Conservation (phyloP, 2,888 invertebrate species). For the Ariolimax columbianus region DNA sequence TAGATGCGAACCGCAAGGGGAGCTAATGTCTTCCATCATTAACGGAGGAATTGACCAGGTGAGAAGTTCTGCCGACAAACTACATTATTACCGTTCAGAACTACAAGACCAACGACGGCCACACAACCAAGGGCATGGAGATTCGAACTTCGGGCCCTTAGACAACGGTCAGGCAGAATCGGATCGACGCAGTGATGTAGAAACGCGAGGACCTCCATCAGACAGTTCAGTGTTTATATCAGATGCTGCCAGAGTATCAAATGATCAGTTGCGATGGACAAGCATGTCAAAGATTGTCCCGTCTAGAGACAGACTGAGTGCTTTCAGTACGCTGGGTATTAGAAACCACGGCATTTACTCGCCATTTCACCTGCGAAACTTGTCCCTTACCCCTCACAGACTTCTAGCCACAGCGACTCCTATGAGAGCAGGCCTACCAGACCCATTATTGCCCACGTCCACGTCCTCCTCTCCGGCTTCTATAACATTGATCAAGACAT, state of each 20-base stretch:
- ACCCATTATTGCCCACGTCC: neutral
- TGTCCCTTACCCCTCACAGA: constrained; percentile 7
- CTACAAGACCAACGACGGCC: constrained; percentile 16
- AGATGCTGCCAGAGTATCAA: constrained; percentile 18
- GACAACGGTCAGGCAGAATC: constrained; percentile 4
- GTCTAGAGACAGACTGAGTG: constrained; percentile 40
- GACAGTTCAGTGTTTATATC: constrained; percentile 13
- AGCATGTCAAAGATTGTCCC: constrained; percentile 2
- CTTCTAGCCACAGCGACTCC: constrained; percentile 3
- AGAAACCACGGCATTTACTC: constrained; percentile 23
- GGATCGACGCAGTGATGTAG: neutral
- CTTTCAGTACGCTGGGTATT: constrained; percentile 40
- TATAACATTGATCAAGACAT: neutral
- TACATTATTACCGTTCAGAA: constrained; percentile 36
- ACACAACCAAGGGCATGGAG: neutral
- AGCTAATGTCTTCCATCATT: neutral
- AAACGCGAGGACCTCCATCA: neutral
- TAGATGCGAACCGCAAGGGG: constrained; percentile 2
- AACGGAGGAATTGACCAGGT: neutral
- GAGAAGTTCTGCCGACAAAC: constrained; percentile 3
- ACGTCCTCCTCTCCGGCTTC: neutral
- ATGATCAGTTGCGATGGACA: constrained; percentile 21
- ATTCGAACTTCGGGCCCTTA: neutral
- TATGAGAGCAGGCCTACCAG: constrained; percentile 19
- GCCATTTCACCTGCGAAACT: constrained; percentile 23